Evolutionary conservation across 2,797 vertebrate genomes (phyloP).

Genomic region (Ctenosaura bakeri): DNA sequence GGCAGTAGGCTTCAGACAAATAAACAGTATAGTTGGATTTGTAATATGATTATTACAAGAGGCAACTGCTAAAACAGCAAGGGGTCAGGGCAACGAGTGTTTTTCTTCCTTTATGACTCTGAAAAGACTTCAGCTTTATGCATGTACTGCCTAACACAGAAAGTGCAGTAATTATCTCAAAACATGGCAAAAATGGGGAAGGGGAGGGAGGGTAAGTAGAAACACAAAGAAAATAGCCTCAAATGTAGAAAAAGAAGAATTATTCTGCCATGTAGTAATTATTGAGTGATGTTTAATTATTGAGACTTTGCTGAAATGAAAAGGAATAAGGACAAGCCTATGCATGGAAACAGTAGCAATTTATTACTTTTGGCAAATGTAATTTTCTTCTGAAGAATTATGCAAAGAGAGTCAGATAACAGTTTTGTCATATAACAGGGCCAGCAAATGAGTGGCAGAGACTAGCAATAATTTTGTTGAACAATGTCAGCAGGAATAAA

Average conservation of each 20-base stretch:
- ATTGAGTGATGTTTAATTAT: constrained; percentile 65
- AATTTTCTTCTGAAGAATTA: constrained; percentile 55
- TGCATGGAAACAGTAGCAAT: constrained; percentile 54
- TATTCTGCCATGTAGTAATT: constrained; percentile 58
- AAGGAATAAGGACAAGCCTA: constrained; percentile 29
- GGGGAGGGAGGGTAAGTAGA: neutral
- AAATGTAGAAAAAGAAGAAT: constrained; percentile 44
- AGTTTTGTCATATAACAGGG: constrained; percentile 47
- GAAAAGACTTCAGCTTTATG: neutral
- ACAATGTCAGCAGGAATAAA: constrained; percentile 32
- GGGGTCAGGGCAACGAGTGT: neutral
- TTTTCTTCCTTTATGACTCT: constrained; percentile 5
- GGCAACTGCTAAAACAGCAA: constrained; percentile 19
- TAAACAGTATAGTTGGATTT: constrained; percentile 15
- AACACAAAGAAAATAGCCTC: constrained; percentile 28
- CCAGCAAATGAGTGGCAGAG: neutral
- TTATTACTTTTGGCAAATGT: constrained; percentile 60
- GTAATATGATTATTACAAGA: constrained; percentile 23
- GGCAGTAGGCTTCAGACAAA: neutral
- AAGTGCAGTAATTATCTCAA: constrained; percentile 34
- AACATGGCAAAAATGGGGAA: constrained; percentile 2
- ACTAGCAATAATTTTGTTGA: constrained; percentile 32
- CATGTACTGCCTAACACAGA: neutral
- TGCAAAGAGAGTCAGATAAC: constrained; percentile 31
- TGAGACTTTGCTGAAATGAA: constrained; percentile 47